Base-by-base conservation (phyloP, 2,888 invertebrate species). In the Tromatobia lineatoria region DNA sequence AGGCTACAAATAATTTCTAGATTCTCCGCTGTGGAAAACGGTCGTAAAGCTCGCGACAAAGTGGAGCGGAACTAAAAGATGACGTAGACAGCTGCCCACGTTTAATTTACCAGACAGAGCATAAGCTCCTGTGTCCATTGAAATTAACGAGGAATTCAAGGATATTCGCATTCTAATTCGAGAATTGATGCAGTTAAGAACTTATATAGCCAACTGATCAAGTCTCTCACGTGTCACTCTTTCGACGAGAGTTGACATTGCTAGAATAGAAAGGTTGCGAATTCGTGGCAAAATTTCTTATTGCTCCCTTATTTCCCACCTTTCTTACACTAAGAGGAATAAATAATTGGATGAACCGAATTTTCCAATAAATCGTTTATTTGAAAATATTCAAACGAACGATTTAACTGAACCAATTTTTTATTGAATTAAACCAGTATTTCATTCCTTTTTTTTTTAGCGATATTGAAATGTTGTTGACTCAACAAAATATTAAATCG, bases 221-320 rank as follows among this genome's bases (percentile, higher is more conserved):
- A n/a, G 42, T 23, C 7, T 20, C 18, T 20, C 54, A 25, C 29
- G 45, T 57, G 45, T 18, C 47, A 29, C 20, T 7, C 6, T 38
- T 42, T 59, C 61, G 45, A 64, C 52, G 66, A 29, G 15, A 50
- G n/a, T 8, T 15, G 59, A 64, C 38, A 59, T 25, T 23, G 47
- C 34, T n/a, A 66, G 71, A 81, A 76, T 66, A 70, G 73, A 73
- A 67, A 50, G 74, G 59, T 34, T 11, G 13, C 57, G 59, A 57
- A 67, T 71, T 45, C 45, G n/a, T n/a, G 20, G 42, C 54, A 54
- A n/a, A n/a, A n/a, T n/a, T n/a, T 29, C 15, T 42, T n/a, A 7
- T 25, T 34, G 70, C 29, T 29, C 4, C 29, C 29, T 29, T 4
- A 29, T 29, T 29, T 29, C 29, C 29, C 29, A 2, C 29, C 29